These are phyloP conservation scores for Drosophila anomalipes DNA, from an alignment of 2,888 invertebrate species.

Conservation along the genomic window DNA sequence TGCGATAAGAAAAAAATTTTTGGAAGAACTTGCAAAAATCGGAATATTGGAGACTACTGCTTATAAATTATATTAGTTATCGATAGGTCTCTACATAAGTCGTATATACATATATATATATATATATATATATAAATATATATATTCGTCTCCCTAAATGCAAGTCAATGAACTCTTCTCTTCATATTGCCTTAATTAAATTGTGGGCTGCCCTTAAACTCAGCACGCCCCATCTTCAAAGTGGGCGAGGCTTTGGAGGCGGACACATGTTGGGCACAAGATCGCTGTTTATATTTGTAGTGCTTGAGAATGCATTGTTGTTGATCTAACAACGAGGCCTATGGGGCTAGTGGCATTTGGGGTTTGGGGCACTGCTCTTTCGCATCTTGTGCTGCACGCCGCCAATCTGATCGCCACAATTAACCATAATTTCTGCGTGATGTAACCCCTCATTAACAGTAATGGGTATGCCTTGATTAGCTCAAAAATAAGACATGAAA, in stretches of 20 bases:
- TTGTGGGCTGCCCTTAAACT: conserved; percentile 29
- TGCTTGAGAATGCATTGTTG: conserved; percentile 42
- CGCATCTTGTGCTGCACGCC: conserved; percentile 10
- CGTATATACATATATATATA: background rate
- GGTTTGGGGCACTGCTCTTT: background rate
- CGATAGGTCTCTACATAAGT: background rate
- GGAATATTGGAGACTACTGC: too few species aligned
- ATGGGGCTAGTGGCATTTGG: background rate
- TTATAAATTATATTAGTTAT: background rate
- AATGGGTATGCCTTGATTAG: conserved; percentile 54
- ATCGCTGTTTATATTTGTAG: conserved; percentile 34
- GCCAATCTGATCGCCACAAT: conserved; percentile 32
- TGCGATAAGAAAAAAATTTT: conserved; percentile 19
- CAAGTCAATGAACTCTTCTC: conserved; percentile 43
- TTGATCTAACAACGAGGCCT: conserved; percentile 46
- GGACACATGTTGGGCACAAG: conserved; percentile 39
- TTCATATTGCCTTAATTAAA: conserved; percentile 22
- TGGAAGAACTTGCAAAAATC: background rate
- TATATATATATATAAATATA: background rate
- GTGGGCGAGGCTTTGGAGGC: conserved; percentile 29
- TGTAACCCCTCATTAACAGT: conserved; percentile 50
- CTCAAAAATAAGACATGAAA: background rate
- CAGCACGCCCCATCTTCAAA: conserved; percentile 16
- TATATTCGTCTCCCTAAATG: conserved; percentile 14
- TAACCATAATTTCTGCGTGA: conserved; percentile 43